Evolutionary conservation across 2,113 vertebrate genomes (phyloP).

Genomic region (Perccottus glenii): DNA sequence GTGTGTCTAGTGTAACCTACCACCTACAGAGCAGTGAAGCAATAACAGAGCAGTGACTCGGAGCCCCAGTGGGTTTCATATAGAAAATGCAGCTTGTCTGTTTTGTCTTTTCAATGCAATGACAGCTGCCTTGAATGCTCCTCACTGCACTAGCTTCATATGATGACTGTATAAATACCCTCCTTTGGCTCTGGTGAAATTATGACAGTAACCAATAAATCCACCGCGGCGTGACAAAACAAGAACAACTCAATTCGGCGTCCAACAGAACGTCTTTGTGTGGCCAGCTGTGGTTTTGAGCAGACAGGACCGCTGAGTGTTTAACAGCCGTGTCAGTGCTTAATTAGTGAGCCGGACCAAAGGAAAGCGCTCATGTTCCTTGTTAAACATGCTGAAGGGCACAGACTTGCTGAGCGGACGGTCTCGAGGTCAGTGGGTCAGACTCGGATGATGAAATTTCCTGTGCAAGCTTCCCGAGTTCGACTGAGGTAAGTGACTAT

Average conservation of each 20-base stretch:
- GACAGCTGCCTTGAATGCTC: constrained; percentile 28
- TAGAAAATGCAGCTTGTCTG: constrained; percentile 15
- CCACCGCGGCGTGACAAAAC: constrained; percentile 7
- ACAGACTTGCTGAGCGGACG: constrained; percentile 13
- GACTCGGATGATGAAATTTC: constrained; percentile 41
- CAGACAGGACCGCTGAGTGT: constrained; percentile 34
- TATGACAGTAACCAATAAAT: constrained; percentile 22
- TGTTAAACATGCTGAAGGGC: constrained; percentile 62
- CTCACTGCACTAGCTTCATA: constrained; percentile 8
- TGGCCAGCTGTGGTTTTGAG: constrained; percentile 29
- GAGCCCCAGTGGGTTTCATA: constrained; percentile 16
- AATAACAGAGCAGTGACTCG: constrained; percentile 46
- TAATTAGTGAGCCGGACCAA: constrained; percentile 58
- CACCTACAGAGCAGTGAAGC: constrained; percentile 31
- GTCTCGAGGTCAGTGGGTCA: constrained; percentile 48
- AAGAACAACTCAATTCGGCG: constrained; percentile 1
- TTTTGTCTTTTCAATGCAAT: constrained; percentile 27
- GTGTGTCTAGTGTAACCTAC: constrained; percentile 25
- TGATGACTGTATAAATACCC: constrained; percentile 30
- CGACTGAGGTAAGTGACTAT: constrained; percentile 24
- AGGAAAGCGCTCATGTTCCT: constrained; percentile 60
- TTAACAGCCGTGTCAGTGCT: constrained; percentile 40
- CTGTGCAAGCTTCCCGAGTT: constrained; percentile 33
- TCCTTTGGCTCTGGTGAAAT: constrained; percentile 18
- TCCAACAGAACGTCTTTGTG: constrained; percentile 7